A percentile compares a stretch with the other conserved stretches of the same genome.
Conservation (phyloP, 2,797 vertebrate species). For the Oryzias sinensis region DNA sequence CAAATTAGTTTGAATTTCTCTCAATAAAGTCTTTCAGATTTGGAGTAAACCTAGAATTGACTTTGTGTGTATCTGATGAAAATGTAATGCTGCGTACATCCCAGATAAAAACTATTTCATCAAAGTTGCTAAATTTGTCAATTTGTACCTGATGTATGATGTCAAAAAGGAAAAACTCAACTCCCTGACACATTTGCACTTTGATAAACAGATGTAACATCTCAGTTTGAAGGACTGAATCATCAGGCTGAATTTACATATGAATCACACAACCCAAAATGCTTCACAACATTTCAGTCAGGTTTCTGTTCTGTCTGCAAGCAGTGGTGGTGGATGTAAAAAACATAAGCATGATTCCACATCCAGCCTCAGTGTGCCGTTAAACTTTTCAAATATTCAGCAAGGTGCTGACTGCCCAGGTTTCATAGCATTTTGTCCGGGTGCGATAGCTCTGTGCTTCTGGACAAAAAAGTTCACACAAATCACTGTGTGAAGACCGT, state of each 20-base stretch:
- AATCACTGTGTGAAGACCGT: neutral
- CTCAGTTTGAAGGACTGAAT: neutral
- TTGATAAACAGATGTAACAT: neutral
- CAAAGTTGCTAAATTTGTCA: neutral
- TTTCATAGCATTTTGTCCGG: neutral
- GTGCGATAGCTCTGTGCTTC: neutral
- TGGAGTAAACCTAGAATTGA: no score
- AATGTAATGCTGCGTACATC: no score
- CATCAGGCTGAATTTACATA: slow-evolving; percentile 10
- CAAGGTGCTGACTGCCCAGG: neutral
- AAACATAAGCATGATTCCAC: slow-evolving; percentile 16
- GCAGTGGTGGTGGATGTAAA: slow-evolving; percentile 16
- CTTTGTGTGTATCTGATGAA: no score
- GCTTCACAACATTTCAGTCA: neutral
- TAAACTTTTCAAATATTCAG: neutral
- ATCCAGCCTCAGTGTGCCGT: neutral
- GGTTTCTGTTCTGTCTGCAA: slow-evolving; percentile 4
- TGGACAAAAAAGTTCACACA: neutral
- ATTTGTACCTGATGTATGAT: neutral
- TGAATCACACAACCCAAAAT: slow-evolving; percentile 6
- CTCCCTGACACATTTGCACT: neutral
- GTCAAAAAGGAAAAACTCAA: neutral
- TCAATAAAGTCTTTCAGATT: no score
- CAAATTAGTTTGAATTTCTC: no score
- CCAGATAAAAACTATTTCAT: neutral